Evolutionary conservation across 2,888 invertebrate species (phyloP), one percentile per base, ranked within the genome.

Genomic region (Salpingus planirostris): DNA sequence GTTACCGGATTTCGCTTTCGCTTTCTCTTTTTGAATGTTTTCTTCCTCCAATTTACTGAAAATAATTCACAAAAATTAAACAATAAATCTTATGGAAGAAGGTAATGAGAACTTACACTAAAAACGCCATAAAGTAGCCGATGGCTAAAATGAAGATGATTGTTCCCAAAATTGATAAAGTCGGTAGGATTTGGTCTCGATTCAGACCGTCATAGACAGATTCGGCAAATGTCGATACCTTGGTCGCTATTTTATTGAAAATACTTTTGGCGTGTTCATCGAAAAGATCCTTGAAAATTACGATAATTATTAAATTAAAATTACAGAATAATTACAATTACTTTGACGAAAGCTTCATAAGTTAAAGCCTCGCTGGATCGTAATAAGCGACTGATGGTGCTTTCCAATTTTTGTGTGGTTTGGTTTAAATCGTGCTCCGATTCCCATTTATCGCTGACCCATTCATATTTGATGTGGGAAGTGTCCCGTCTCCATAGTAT

Each of bases 401-500:
- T 73, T 29, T 85, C 81, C 15, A 91, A 64, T 33, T 79, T 79
- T 27, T 74, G 70, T 46, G 80, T 77, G 1, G 86, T 87, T 40
- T 79, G 75, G 57, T 88, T 80, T 46, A 82, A 68, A 32, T 47
- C 64, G 48, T 59, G 60, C 18, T 74, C 71, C 12, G 62, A 63
- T 28, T 75, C 73, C 79, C 81, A 81, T 21, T 78, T 79, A 31
- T 74, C 73, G 44, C 79, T 74, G 30, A 90, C 65, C 91, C 93
- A 95, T 62, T 92, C 91, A 62, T 90, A 95, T 53, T 88, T 88
- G 7, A 95, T 68, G 46, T 83, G 81, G n/a, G 79, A 77, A 6
- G 80, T 74, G 55, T 92, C 91, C 22, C 84, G 75, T 1, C 93
- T 75, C 92, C 93, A 95, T 42, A 93, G 76, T 25, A 93, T 80